Evolutionary conservation across 2,113 vertebrate species (phyloP).

Genomic region (Percopsis transmontana): DNA sequence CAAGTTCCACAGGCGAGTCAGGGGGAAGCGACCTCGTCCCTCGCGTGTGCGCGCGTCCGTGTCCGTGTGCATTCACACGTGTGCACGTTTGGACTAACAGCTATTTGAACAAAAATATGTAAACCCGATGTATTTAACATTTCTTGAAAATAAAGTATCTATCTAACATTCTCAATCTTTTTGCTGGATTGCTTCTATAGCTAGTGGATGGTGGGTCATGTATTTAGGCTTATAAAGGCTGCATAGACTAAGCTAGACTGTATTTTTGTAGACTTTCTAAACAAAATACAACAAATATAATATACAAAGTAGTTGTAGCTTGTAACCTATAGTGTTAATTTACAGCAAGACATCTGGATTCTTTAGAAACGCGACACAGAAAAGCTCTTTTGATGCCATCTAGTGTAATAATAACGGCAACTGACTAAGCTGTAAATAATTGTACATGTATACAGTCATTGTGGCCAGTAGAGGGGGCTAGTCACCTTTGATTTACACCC

Average conservation of each 20-base stretch:
- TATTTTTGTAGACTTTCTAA: no score
- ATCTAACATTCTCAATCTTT: no score
- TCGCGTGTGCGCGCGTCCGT: slow-evolving; percentile 22
- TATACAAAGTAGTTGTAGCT: no score
- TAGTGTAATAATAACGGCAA: slow-evolving; percentile 39
- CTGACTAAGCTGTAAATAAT: neutral
- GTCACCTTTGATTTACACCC: neutral
- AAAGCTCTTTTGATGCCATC: slow-evolving; percentile 29
- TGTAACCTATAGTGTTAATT: no score
- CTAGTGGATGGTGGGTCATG: no score
- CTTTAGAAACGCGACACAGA: neutral
- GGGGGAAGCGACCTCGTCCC: slow-evolving; percentile 19
- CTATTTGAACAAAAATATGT: neutral
- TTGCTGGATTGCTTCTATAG: no score
- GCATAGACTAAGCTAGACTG: no score
- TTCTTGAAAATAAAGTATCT: no score
- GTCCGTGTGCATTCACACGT: no score
- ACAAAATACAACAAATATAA: no score
- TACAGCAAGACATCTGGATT: neutral
- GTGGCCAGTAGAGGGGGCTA: slow-evolving; percentile 46
- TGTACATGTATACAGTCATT: neutral
- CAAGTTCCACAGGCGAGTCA: slow-evolving; percentile 33
- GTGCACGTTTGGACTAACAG: neutral
- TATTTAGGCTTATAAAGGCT: no score
- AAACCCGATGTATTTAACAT: no score